These are phyloP conservation scores for Drosophila persimilis DNA, from an alignment of 1,140 invertebrate genomes.

Conservation along the genomic window DNA sequence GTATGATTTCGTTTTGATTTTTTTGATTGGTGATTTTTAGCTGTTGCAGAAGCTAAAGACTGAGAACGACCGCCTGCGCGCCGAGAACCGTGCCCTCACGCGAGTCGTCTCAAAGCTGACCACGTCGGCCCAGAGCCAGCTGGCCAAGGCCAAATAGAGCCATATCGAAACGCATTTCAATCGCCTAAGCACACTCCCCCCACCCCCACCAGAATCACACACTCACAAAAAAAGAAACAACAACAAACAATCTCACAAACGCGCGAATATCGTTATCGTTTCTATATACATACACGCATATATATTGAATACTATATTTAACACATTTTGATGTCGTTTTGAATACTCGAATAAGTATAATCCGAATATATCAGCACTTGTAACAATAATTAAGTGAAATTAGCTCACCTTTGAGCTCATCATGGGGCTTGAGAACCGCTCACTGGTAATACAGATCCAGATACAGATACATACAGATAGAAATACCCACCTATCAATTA, in stretches of 20 bases:
- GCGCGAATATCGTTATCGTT: conserved; percentile 40
- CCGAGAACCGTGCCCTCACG: conserved; percentile 97
- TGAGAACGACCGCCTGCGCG: conserved; percentile 97
- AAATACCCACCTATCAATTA: conserved; percentile 7
- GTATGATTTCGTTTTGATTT: conserved; percentile 41
- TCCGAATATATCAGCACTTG: conserved; percentile 31
- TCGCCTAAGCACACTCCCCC: conserved; percentile 27
- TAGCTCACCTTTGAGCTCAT: conserved; percentile 38
- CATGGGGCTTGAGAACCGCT: conserved; percentile 23
- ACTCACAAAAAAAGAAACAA: conserved; percentile 13
- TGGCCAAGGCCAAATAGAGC: conserved; percentile 78
- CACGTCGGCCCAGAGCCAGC: conserved; percentile 88
- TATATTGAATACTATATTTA: conserved; percentile 32
- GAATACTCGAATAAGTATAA: conserved; percentile 22
- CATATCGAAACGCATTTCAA: conserved; percentile 50
- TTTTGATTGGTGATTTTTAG: conserved; percentile 86
- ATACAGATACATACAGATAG: conserved; percentile 1
- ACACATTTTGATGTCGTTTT: conserved; percentile 49
- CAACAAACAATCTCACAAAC: conserved; percentile 18
- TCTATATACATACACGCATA: not conserved
- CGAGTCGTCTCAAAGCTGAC: conserved; percentile 97
- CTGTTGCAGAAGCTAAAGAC: conserved; percentile 98
- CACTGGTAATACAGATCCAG: conserved; percentile 16
- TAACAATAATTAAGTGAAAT: conserved; percentile 54
- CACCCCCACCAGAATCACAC: conserved; percentile 31